Percentiles rank a stretch among this genome's conserved stretches.
Evolutionary conservation across 1,140 invertebrate genomes (phyloP).

Genomic region (Globodera rostochiensis): DNA sequence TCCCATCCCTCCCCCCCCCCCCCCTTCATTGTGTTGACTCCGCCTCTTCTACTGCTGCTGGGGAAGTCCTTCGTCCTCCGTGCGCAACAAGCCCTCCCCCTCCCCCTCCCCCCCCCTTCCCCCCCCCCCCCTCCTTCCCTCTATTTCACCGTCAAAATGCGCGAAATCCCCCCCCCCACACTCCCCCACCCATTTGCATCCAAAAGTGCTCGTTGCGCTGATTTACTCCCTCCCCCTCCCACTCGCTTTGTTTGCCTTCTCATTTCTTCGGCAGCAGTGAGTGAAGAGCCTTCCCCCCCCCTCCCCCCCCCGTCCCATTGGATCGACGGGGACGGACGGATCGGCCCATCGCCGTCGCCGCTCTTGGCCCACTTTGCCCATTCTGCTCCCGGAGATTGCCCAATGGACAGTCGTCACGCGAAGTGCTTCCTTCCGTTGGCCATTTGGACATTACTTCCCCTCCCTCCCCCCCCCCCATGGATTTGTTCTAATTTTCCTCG

Average conservation of each 20-base stretch:
- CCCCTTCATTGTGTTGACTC: neutral
- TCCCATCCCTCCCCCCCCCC: no score
- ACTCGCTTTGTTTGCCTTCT: neutral
- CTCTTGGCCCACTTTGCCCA: neutral
- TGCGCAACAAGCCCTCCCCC: neutral
- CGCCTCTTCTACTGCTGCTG: neutral
- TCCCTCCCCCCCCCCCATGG: neutral
- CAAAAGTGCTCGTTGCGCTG: conserved; percentile 1
- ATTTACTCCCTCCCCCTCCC: neutral
- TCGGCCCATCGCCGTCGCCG: neutral
- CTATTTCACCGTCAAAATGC: neutral
- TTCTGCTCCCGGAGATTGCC: neutral
- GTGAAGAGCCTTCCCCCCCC: neutral
- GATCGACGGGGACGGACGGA: conserved; percentile 11
- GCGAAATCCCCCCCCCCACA: neutral
- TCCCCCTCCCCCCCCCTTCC: neutral
- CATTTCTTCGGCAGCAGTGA: neutral
- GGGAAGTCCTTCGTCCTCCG: neutral
- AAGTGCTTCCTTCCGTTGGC: neutral
- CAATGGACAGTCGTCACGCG: neutral
- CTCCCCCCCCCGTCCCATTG: neutral
- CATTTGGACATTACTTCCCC: neutral
- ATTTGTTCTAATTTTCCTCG: neutral
- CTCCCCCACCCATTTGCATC: neutral
- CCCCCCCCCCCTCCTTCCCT: neutral